Percentiles rank a stretch among this genome's conserved stretches.
Evolutionary conservation across 2,888 invertebrate genomes (phyloP).

Genomic region (Labia minor): DNA sequence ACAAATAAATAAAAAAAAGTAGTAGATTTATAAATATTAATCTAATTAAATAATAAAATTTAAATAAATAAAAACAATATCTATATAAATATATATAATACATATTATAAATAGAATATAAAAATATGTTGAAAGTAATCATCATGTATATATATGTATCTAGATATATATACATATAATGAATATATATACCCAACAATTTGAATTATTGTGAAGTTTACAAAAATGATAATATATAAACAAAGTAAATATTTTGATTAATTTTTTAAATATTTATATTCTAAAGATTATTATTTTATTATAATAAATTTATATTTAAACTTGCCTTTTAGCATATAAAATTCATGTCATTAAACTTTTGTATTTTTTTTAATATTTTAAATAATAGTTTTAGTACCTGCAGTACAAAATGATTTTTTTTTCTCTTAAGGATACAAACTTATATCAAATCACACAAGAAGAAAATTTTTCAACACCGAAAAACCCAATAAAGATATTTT

Average conservation of each 20-base stretch:
- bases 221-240: slow-evolving; percentile 1
- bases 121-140: background rate
- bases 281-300: background rate
- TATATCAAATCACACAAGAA: too few species aligned
- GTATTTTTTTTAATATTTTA: too few species aligned
- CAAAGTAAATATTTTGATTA: slow-evolving; percentile 1
- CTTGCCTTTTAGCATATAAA: too few species aligned
- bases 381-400: background rate
- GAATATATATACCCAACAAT: background rate
- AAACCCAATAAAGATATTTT: too few species aligned
- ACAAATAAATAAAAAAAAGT: too few species aligned
- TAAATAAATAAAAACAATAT: slow-evolving; percentile 4
- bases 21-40: background rate
- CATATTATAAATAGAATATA: background rate
- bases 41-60: background rate
- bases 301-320: background rate
- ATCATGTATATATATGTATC: background rate
- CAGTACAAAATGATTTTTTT: background rate
- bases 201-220: background rate
- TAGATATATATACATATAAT: background rate
- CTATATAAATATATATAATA: background rate
- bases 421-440: background rate
- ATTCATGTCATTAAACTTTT: too few species aligned
- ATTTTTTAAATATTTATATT: background rate
- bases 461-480: too few species aligned